A percentile compares a stretch with the other conserved stretches of the same genome.
Evolutionary conservation across 2,888 invertebrate genomes (phyloP).

Genomic region (Cerastis rubricosa): DNA sequence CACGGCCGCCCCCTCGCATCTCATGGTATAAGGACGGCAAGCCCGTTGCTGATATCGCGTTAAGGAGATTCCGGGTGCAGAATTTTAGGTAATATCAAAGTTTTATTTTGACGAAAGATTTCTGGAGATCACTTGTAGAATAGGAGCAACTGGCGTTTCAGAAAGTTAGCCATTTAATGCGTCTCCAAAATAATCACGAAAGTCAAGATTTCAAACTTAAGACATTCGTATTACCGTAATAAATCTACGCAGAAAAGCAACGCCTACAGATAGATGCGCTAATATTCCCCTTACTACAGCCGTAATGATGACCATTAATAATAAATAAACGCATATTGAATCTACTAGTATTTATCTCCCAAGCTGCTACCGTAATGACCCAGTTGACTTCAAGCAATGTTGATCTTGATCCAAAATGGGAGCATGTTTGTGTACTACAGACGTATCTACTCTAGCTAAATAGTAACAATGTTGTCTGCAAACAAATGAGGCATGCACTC

Average conservation of each 20-base stretch:
- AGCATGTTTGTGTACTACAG: slow-evolving; percentile 66
- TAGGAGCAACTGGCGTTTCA: background rate
- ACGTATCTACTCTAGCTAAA: slow-evolving; percentile 48
- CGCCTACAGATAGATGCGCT: slow-evolving; percentile 11
- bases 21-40: slow-evolving; percentile 95
- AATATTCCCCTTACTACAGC: slow-evolving; percentile 34
- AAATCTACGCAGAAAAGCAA: slow-evolving; percentile 11
- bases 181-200: slow-evolving; percentile 1
- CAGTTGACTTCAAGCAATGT: slow-evolving; percentile 69
- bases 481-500: slow-evolving; percentile 73
- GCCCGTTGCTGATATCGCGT: slow-evolving; percentile 91
- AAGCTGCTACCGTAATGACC: slow-evolving; percentile 71
- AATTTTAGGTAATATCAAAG: slow-evolving; percentile 89
- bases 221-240: slow-evolving; percentile 13
- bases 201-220: background rate
- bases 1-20: slow-evolving; percentile 95
- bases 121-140: background rate
- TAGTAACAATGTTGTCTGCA: slow-evolving; percentile 68
- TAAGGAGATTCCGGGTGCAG: slow-evolving; percentile 91
- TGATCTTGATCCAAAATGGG: slow-evolving; percentile 80
- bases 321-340: slow-evolving; percentile 56
- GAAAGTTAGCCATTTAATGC: background rate
- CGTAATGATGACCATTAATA: slow-evolving; percentile 61
- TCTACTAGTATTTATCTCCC: slow-evolving; percentile 44
- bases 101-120: background rate